These are phyloP conservation scores for Noctua fimbriata DNA, from an alignment of 2,888 invertebrate species.

Conservation along the genomic window DNA sequence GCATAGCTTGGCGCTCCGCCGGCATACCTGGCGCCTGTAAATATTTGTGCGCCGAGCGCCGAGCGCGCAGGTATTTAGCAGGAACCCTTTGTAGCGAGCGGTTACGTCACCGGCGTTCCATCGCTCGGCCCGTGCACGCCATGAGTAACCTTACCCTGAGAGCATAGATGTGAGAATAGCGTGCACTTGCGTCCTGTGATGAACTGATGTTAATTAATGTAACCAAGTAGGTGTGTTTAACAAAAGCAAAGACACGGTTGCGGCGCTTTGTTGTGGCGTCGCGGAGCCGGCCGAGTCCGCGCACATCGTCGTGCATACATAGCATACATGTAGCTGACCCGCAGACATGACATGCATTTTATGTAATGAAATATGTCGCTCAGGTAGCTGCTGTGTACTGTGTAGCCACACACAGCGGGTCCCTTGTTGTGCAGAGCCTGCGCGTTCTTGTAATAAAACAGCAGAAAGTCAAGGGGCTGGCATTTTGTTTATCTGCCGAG, in stretches of 20 bases:
- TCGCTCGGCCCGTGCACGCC: not conserved
- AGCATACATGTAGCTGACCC: not conserved
- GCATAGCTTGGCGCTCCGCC: slow-evolving; percentile 50
- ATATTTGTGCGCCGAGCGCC: slow-evolving; percentile 53
- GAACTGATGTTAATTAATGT: slow-evolving; percentile 57
- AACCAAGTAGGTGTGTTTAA: slow-evolving; percentile 51
- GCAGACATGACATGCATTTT: not conserved
- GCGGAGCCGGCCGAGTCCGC: not conserved
- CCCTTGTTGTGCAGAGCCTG: not conserved
- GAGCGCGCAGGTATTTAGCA: slow-evolving; percentile 50
- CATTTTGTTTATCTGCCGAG: slow-evolving; percentile 37
- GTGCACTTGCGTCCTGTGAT: slow-evolving; percentile 2
- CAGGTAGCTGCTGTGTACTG: no score
- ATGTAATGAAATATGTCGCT: no score
- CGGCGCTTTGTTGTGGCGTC: slow-evolving; percentile 39
- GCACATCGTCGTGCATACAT: not conserved
- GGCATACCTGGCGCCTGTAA: slow-evolving; percentile 51
- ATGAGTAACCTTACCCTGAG: not conserved
- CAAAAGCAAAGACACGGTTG: slow-evolving; percentile 56
- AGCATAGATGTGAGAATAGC: slow-evolving; percentile 6
- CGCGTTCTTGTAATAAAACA: slow-evolving; percentile 25
- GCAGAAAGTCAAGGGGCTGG: slow-evolving; percentile 13
- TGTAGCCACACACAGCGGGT: no score
- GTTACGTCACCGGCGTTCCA: slow-evolving; percentile 29
- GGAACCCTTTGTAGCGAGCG: slow-evolving; percentile 47